These are phyloP conservation scores for Taeniopygia guttata DNA, from an alignment of 2,797 vertebrate species.

Conservation along the genomic window DNA sequence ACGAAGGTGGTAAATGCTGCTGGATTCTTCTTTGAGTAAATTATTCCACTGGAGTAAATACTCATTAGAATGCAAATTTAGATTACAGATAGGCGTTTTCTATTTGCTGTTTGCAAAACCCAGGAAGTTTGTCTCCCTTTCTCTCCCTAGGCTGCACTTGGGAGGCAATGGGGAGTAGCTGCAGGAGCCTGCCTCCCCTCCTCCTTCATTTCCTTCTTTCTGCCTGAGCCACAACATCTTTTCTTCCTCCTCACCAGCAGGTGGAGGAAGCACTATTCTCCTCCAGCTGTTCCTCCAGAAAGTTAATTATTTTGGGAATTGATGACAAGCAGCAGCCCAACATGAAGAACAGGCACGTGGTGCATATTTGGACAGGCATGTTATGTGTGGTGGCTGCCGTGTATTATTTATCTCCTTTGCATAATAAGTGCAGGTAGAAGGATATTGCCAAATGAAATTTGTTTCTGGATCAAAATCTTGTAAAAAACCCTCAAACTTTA, in stretches of 20 bases:
- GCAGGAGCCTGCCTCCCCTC: background rate
- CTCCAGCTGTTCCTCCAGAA: background rate
- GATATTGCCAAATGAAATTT: background rate
- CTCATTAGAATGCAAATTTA: background rate
- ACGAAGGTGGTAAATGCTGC: background rate
- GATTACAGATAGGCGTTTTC: background rate
- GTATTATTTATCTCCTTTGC: background rate
- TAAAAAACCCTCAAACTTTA: background rate
- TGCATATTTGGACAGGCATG: background rate
- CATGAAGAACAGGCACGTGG: background rate
- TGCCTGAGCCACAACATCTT: background rate
- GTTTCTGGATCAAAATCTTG: background rate
- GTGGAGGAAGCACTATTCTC: constrained; percentile 63
- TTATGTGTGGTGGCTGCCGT: background rate
- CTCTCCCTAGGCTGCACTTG: background rate
- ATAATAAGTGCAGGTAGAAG: background rate
- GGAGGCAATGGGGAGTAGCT: background rate
- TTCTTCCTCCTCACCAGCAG: constrained; percentile 62
- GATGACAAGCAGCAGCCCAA: constrained; percentile 39
- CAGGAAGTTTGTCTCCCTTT: background rate
- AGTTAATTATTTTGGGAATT: constrained; percentile 34
- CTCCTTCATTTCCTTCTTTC: background rate
- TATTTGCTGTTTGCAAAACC: background rate
- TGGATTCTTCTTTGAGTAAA: background rate
- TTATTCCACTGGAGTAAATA: background rate